A percentile compares a stretch with the other conserved stretches of the same genome.
phyloP scores from a whole-genome alignment of 2,888 invertebrate species.

The Andrena hattorfiana region DNA sequence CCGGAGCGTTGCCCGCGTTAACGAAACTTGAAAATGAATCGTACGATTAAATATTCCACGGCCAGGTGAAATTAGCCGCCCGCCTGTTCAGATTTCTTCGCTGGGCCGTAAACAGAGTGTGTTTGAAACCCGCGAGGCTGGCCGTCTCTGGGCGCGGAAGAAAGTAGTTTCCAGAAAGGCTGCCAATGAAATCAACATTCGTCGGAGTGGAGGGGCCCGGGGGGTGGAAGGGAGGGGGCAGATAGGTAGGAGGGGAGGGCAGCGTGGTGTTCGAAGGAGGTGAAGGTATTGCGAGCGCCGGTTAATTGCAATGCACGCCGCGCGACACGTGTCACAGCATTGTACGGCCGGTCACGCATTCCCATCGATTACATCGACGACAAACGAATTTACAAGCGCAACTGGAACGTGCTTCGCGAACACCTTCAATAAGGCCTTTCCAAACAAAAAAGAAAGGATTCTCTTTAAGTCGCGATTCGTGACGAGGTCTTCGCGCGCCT shows the following conservation, averaged over 20 bases:
- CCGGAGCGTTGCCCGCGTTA: background rate
- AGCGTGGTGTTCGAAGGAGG: slow-evolving; percentile 57
- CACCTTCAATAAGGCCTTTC: slow-evolving; percentile 49
- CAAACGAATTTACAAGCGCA: slow-evolving; percentile 74
- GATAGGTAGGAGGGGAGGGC: background rate
- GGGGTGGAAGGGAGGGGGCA: no score
- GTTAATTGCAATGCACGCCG: slow-evolving; percentile 70
- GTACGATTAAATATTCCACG: slow-evolving; percentile 7
- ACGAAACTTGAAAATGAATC: background rate
- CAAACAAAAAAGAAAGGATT: slow-evolving; percentile 46
- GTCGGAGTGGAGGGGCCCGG: background rate
- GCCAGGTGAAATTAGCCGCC: slow-evolving; percentile 28
- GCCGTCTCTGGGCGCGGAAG: slow-evolving; percentile 17
- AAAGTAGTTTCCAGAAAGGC: slow-evolving; percentile 52
- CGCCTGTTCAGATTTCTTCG: slow-evolving; percentile 5
- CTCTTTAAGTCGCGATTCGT: slow-evolving; percentile 41
- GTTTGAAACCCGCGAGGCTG: background rate
- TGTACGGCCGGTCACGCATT: slow-evolving; percentile 70
- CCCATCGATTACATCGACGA: slow-evolving; percentile 75
- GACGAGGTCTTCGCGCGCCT: slow-evolving; percentile 42
- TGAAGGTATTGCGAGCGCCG: slow-evolving; percentile 62
- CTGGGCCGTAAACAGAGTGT: slow-evolving; percentile 13
- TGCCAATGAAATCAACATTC: slow-evolving; percentile 54
- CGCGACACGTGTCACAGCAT: slow-evolving; percentile 69
- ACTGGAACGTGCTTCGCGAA: slow-evolving; percentile 66